These are phyloP conservation scores for Xylota segnis DNA, from an alignment of 2,888 invertebrate genomes.

Conservation along the genomic window DNA sequence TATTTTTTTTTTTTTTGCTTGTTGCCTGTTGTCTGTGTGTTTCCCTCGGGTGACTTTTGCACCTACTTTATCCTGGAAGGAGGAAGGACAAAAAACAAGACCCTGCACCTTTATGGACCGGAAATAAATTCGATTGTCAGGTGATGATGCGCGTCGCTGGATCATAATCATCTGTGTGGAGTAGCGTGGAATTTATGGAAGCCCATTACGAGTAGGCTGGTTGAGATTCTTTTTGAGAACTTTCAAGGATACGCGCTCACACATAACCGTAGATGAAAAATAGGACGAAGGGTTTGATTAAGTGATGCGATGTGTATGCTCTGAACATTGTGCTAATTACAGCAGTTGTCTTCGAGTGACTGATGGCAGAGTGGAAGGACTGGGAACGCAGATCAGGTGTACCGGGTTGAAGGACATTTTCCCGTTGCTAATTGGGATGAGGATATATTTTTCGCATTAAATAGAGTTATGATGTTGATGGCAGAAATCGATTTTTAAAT, in stretches of 20 bases:
- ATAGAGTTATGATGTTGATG: no score
- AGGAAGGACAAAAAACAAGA: not conserved
- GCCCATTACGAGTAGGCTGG: conserved; percentile 56
- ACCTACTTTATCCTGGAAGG: conserved; percentile 25
- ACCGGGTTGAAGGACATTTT: not conserved
- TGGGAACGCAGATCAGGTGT: no score
- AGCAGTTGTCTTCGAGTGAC: conserved; percentile 38
- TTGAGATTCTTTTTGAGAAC: conserved; percentile 52
- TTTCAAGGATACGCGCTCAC: conserved; percentile 14
- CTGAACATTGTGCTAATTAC: conserved; percentile 60
- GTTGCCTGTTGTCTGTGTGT: not conserved
- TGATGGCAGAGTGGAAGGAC: conserved; percentile 13
- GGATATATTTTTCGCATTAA: not conserved
- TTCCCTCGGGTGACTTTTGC: conserved; percentile 64
- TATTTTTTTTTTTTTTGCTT: conserved; percentile 18
- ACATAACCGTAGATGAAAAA: conserved; percentile 30
- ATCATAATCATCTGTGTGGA: conserved; percentile 71
- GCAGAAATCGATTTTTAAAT: no score
- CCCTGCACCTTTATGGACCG: conserved; percentile 43
- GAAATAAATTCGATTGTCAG: conserved; percentile 76
- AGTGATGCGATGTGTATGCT: conserved; percentile 50
- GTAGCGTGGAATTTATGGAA: conserved; percentile 60
- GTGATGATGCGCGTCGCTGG: conserved; percentile 73
- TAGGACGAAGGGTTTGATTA: conserved; percentile 63
- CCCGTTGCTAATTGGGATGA: not conserved